Conservation (phyloP, 2,888 invertebrate species). For the Osedax frankpressi region DNA sequence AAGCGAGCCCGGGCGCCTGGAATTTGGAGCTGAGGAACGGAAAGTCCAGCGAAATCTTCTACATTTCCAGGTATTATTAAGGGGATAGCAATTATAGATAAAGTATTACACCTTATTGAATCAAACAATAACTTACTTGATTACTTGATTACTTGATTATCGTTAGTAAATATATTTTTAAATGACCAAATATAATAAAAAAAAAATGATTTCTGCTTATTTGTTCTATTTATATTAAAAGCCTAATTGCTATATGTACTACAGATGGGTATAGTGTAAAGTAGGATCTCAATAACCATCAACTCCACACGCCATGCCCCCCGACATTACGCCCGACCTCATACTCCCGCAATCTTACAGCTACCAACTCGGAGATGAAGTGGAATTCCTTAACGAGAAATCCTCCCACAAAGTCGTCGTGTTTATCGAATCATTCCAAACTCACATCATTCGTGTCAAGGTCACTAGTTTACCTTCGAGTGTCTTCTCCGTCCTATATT, state of each 20-base stretch:
- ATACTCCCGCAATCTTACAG: background rate
- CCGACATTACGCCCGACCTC: too few relatives aligned
- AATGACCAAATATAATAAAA: too few relatives aligned
- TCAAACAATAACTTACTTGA: background rate
- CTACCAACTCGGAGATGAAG: background rate
- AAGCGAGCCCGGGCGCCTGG: constrained; percentile 96
- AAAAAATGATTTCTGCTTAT: too few relatives aligned
- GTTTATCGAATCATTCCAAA: constrained; percentile 62
- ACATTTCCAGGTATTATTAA: constrained; percentile 55
- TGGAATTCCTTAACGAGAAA: background rate
- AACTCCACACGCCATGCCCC: too few relatives aligned
- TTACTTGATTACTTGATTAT: background rate
- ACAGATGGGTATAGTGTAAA: too few relatives aligned
- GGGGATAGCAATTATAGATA: too few relatives aligned
- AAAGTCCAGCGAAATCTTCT: constrained; percentile 83
- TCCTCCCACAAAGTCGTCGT: constrained; percentile 58
- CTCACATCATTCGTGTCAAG: constrained; percentile 77
- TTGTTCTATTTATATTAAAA: too few relatives aligned
- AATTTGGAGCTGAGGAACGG: constrained; percentile 74
- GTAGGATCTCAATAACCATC: too few relatives aligned
- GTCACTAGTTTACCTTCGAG: constrained; percentile 50
- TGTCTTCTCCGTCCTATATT: too few relatives aligned
- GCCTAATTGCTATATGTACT: too few relatives aligned
- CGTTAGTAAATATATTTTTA: background rate
- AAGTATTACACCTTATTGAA: too few relatives aligned